Base-by-base conservation (phyloP, 2,113 vertebrate genomes). In the Eulemur rufifrons region DNA sequence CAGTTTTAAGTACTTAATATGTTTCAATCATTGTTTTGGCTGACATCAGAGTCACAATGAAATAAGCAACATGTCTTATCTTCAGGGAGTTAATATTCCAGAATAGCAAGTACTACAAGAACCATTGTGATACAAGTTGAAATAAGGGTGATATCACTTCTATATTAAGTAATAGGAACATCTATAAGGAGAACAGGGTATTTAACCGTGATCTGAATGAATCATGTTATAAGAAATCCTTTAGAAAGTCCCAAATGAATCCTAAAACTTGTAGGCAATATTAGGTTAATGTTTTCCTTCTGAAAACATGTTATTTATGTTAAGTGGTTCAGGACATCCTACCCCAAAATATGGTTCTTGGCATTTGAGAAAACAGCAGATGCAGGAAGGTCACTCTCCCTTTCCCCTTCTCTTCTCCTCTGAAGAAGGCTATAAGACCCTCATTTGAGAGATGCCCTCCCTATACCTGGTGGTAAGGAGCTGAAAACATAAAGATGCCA, bases 231-330 rank as follows among this genome's bases (percentile, higher is more conserved):
- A 77, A 91, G 23, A 10, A 82, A 37, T 50, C 17, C 8, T 92
- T 86, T 66, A 82, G 56, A 92, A 96, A 89, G 82, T 23, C 14
- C 20, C 63, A 94, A n/a, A n/a, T 45, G 5, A 83, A 82, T 71
- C 81, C 10, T 92, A 68, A 66, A 92, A 83, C 39, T 9, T 61
- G n/a, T 82, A 63, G 13, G 21, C 25, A 54, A 63, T 69, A 68
- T 1, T 77, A 64, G 47, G 25, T 52, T 37, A 9, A n/a, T 15
- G 45, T 73, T 89, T 73, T 76, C 6, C n/a, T 87, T 77, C 32
- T 89, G 50, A 12, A 18, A 84, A 63, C 23, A 85, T 89, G 56
- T 39, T 47, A 39, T 81, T 85, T 69, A 68, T 47, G 37, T 32
- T 63, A 76, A 92, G 34, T 27, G 66, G 71, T 45, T 73, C 71